These are phyloP conservation scores for Natrix natrix DNA, from an alignment of 2,797 vertebrate genomes.

Conservation along the genomic window DNA sequence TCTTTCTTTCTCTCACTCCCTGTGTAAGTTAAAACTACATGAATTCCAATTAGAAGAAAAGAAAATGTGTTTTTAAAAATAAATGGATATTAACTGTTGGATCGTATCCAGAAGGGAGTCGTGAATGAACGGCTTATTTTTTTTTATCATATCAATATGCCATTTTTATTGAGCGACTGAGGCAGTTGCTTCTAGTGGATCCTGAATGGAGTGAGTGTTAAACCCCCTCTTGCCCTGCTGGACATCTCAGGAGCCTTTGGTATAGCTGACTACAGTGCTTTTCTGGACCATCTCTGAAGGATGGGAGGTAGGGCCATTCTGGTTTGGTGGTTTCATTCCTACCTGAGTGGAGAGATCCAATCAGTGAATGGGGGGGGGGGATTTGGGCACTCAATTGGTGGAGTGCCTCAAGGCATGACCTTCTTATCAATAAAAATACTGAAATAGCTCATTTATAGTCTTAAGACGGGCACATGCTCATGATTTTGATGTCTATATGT, in stretches of 20 bases:
- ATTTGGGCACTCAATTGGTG: background rate
- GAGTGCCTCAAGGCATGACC: background rate
- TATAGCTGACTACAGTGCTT: background rate
- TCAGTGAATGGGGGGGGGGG: background rate
- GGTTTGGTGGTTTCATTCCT: background rate
- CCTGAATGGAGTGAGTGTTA: background rate
- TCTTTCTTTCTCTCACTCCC: background rate
- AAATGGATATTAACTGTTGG: background rate
- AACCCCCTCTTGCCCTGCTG: background rate
- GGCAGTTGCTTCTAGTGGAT: background rate
- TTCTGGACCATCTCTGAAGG: background rate
- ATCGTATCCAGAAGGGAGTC: background rate
- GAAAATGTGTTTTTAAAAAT: background rate
- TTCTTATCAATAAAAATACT: background rate
- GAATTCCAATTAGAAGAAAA: background rate
- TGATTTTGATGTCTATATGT: background rate
- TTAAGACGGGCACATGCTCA: background rate
- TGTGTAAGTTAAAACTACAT: constrained; percentile 1
- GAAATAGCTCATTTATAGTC: background rate
- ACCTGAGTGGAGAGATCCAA: background rate
- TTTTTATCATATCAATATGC: background rate
- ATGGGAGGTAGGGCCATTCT: background rate
- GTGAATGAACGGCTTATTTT: background rate
- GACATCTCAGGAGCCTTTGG: background rate
- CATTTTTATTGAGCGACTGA: background rate